Conservation (phyloP, 2,113 vertebrate species). For the Myrmecobius fasciatus region DNA sequence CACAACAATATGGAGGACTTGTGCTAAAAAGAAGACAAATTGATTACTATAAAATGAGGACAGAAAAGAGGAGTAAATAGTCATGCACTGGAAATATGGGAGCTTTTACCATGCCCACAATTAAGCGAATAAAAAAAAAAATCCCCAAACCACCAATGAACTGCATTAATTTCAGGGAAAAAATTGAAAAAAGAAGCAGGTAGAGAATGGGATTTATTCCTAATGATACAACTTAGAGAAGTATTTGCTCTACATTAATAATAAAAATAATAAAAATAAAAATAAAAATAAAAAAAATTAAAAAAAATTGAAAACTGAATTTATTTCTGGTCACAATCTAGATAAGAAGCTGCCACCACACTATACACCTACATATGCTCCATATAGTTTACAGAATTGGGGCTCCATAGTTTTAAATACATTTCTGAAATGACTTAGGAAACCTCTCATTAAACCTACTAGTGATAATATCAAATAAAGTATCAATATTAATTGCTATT, state of each 20-base stretch:
- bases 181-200: neutral
- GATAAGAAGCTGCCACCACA: neutral
- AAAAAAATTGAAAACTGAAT: neutral
- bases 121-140: neutral
- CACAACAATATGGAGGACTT: conserved; percentile 95
- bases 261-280: too few species aligned
- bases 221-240: neutral
- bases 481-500: neutral
- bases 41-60: neutral
- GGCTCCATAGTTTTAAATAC: neutral
- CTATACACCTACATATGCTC: neutral
- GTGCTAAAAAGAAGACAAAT: conserved; percentile 85
- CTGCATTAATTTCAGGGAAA: neutral
- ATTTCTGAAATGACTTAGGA: neutral
- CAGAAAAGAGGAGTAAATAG: neutral
- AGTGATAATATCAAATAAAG: neutral
- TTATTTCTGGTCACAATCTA: neutral
- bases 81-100: neutral
- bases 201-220: neutral
- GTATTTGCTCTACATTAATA: neutral
- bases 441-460: neutral
- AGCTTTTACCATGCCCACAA: neutral
- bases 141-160: neutral
- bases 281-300: too few species aligned
- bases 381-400: neutral